Percentiles rank a stretch among this genome's conserved stretches.
Evolutionary conservation across 2,888 invertebrate genomes (phyloP).

Genomic region (Standfussiana lucernea): DNA sequence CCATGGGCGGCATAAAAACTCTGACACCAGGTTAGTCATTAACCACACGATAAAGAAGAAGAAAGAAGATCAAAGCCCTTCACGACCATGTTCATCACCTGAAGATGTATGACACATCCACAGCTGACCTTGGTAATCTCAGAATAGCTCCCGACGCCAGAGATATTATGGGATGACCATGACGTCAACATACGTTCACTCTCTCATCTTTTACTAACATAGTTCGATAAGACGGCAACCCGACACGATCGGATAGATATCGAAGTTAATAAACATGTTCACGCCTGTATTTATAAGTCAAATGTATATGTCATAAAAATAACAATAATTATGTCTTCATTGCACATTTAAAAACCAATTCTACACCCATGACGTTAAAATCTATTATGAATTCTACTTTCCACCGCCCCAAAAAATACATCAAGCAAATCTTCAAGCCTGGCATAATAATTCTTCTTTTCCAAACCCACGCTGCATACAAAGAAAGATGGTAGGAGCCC

Average conservation of each 20-base stretch:
- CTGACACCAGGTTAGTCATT: too few relatives aligned
- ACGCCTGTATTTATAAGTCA: not conserved
- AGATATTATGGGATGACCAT: not conserved
- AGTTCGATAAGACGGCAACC: not conserved
- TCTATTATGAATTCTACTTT: not conserved
- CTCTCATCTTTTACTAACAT: not conserved
- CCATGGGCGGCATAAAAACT: too few relatives aligned
- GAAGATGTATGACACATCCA: too few relatives aligned
- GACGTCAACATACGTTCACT: not conserved
- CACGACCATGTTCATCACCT: not conserved
- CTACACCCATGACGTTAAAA: not conserved
- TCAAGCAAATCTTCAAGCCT: conserved; percentile 1
- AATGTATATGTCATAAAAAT: not conserved
- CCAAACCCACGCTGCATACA: conserved; percentile 33
- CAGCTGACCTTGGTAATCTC: not conserved
- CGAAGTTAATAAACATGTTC: not conserved
- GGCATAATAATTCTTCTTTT: conserved; percentile 25
- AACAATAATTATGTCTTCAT: not conserved
- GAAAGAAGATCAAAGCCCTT: not conserved
- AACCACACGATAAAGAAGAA: too few relatives aligned
- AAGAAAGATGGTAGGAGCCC: conserved; percentile 45
- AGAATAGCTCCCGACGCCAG: not conserved
- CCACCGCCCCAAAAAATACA: conserved; percentile 16
- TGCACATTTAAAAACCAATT: not conserved
- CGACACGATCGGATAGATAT: not conserved